Evolutionary conservation across 2,113 vertebrate genomes (phyloP).

Genomic region (Zosterops lateralis): DNA sequence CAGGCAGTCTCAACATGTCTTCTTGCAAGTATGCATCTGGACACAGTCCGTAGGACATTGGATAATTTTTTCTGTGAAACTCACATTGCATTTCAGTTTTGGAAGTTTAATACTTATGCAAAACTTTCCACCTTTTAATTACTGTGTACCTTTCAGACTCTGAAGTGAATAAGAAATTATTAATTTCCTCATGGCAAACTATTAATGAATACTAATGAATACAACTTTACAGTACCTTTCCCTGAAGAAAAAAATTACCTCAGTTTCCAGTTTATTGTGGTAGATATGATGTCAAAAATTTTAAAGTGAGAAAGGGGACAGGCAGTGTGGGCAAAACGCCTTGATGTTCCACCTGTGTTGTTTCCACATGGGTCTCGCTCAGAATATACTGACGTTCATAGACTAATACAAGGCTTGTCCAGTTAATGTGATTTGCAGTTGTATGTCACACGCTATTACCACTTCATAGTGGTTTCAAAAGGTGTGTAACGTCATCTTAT

Average conservation of each 20-base stretch:
- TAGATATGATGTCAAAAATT: neutral
- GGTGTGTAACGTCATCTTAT: neutral
- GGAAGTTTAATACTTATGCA: neutral
- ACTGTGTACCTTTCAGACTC: conserved; percentile 5
- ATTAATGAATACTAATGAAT: conserved; percentile 37
- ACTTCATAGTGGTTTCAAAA: neutral
- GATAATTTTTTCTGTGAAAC: neutral
- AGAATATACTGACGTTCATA: neutral
- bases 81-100: neutral
- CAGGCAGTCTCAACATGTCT: conserved; percentile 1
- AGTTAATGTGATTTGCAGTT: neutral
- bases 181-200: conserved; percentile 32
- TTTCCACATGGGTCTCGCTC: neutral
- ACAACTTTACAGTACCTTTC: neutral
- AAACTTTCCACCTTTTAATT: conserved; percentile 32
- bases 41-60: neutral
- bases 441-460: neutral
- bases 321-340: neutral
- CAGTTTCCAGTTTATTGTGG: neutral
- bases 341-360: neutral
- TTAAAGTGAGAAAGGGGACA: neutral
- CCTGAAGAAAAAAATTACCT: neutral
- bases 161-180: conserved; percentile 1
- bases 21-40: neutral
- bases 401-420: neutral